Evolutionary conservation across 2,888 invertebrate species (phyloP).

Genomic region (Cheilosia vernalis): DNA sequence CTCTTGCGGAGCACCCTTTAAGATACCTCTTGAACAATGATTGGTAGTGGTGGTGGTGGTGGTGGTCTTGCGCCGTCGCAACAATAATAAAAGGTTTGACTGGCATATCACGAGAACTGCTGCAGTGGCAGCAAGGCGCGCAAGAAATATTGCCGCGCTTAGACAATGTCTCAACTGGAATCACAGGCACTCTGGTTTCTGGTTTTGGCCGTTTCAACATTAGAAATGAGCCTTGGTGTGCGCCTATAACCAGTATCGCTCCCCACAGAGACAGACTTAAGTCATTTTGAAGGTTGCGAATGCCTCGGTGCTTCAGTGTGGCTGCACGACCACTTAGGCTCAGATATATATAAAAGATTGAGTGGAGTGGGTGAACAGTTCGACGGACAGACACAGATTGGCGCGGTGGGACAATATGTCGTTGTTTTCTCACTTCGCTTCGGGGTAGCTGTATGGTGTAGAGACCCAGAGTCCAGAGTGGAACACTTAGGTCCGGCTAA

Average conservation of each 20-base stretch:
- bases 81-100: constrained; percentile 70
- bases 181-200: constrained; percentile 20
- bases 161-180: constrained; percentile 61
- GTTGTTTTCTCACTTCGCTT: constrained; percentile 57
- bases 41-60: constrained; percentile 5
- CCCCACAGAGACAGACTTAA: constrained; percentile 45
- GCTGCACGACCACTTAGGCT: constrained; percentile 41
- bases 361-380: constrained; percentile 54
- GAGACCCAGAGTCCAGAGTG: not conserved
- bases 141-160: constrained; percentile 67
- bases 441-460: not conserved
- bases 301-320: constrained; percentile 29
- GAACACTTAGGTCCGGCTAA: constrained; percentile 51
- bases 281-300: constrained; percentile 70
- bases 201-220: constrained; percentile 40
- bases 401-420: constrained; percentile 47
- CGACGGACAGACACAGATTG: constrained; percentile 42
- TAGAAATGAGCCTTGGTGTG: constrained; percentile 19
- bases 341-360: constrained; percentile 29
- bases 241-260: constrained; percentile 31
- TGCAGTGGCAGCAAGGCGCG: constrained; percentile 33
- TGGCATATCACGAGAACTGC: constrained; percentile 70
- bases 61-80: constrained; percentile 20
- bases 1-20: constrained; percentile 43
- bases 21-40: constrained; percentile 22